phyloP scores from a whole-genome alignment of 2,888 invertebrate genomes.

The Plusia festucae region DNA sequence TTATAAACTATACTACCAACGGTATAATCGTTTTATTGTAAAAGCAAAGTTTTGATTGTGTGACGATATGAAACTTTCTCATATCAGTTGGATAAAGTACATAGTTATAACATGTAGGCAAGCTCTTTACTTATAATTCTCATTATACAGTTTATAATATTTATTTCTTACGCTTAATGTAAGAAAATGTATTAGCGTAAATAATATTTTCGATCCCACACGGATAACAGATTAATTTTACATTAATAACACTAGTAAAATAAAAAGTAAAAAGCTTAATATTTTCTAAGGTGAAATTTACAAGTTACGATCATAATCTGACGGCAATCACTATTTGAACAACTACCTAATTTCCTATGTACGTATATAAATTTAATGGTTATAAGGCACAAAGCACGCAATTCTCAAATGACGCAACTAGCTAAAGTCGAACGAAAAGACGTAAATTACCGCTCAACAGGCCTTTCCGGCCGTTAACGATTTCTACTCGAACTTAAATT shows the following conservation, averaged over 20 bases:
- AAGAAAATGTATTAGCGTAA: conserved; percentile 46
- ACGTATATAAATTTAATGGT: conserved; percentile 85
- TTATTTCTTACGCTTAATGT: conserved; percentile 27
- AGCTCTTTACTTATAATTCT: conserved; percentile 1
- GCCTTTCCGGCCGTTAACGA: conserved; percentile 86
- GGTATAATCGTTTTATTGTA: conserved; percentile 40
- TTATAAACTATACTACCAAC: conserved; percentile 31
- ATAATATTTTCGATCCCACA: conserved; percentile 52
- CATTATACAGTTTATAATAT: conserved; percentile 22
- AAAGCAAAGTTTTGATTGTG: conserved; percentile 40
- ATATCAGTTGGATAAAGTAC: conserved; percentile 17
- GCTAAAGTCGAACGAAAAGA: conserved; percentile 79
- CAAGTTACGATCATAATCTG: conserved; percentile 76
- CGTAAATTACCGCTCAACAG: conserved; percentile 87
- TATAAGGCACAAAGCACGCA: conserved; percentile 82
- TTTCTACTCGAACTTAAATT: conserved; percentile 82
- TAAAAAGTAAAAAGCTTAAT: conserved; percentile 57
- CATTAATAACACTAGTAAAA: conserved; percentile 61
- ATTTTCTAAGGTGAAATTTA: conserved; percentile 70
- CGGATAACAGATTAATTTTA: conserved; percentile 60
- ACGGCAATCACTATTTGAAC: conserved; percentile 81
- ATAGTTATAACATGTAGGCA: neutral
- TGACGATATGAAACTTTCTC: conserved; percentile 33
- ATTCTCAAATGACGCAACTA: conserved; percentile 83
- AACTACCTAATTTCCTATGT: conserved; percentile 85